A percentile compares a stretch with the other conserved stretches of the same genome.
These are phyloP conservation scores for Virgularia gustaviana DNA, from an alignment of 92 coral and sea anemone species.

Conservation along the genomic window DNA sequence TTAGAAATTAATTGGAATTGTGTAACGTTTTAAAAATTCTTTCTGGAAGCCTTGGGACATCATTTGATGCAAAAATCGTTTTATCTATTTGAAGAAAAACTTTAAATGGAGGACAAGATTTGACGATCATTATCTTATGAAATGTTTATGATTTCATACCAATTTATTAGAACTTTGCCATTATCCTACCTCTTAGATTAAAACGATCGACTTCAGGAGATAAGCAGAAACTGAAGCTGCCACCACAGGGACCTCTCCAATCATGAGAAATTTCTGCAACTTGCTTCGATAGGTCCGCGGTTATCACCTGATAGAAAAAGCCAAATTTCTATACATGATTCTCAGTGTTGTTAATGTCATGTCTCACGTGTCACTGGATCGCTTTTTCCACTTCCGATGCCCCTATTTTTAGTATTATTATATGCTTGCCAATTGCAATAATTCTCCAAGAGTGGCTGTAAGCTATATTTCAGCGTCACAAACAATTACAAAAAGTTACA, in stretches of 20 bases:
- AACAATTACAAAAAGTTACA: too few relatives aligned
- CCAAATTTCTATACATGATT: not conserved
- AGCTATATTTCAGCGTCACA: too few relatives aligned
- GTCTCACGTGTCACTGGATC: too few relatives aligned
- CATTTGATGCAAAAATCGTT: not conserved
- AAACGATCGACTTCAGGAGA: slow-evolving; percentile 67
- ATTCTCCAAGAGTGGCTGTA: too few relatives aligned
- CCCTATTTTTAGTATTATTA: too few relatives aligned
- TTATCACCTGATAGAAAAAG: slow-evolving; percentile 30
- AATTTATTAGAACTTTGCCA: not conserved
- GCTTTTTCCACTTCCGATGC: too few relatives aligned
- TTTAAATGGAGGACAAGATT: not conserved
- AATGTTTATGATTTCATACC: not conserved
- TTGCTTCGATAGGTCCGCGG: slow-evolving; percentile 20
- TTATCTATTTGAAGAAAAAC: not conserved
- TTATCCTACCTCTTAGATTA: slow-evolving; percentile 67
- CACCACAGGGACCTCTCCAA: slow-evolving; percentile 89
- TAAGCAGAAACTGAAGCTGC: slow-evolving; percentile 75
- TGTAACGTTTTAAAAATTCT: too few relatives aligned
- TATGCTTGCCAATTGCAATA: too few relatives aligned
- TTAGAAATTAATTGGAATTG: not conserved
- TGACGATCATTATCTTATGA: not conserved
- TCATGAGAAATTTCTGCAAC: slow-evolving; percentile 70
- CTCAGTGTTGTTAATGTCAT: too few relatives aligned
- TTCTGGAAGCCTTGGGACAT: too few relatives aligned